Conservation (phyloP, 2,113 vertebrate genomes). For the Uropsilus gracilis region DNA sequence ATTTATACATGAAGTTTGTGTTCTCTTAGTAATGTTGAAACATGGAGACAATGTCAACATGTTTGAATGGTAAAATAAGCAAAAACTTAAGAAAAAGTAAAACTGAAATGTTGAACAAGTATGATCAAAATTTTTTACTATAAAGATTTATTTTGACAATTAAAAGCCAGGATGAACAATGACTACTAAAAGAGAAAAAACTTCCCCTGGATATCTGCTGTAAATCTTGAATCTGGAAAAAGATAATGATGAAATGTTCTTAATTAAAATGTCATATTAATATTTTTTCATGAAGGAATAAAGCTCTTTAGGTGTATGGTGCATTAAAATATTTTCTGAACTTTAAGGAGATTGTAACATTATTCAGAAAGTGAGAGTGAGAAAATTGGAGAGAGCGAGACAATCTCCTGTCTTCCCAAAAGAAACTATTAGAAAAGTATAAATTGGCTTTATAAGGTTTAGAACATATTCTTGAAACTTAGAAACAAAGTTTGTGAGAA, state of each 20-base stretch:
- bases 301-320: background rate
- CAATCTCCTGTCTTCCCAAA: background rate
- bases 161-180: background rate
- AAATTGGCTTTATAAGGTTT: background rate
- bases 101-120: background rate
- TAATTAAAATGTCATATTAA: background rate
- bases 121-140: background rate
- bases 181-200: background rate
- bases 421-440: background rate
- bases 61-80: background rate
- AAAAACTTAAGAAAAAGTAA: background rate
- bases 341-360: background rate
- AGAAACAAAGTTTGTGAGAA: background rate
- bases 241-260: background rate
- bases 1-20: background rate
- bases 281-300: background rate
- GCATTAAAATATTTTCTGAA: background rate
- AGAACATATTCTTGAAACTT: background rate
- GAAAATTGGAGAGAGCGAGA: fast-evolving
- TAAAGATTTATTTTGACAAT: background rate
- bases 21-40: slow-evolving; percentile 16
- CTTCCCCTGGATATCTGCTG: background rate
- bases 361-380: background rate
- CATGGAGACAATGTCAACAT: background rate
- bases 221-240: background rate